Evolutionary conservation across 37 sponge, comb jelly and placozoan genomes (phyloP).

Genomic region (Eunapius fragilis): DNA sequence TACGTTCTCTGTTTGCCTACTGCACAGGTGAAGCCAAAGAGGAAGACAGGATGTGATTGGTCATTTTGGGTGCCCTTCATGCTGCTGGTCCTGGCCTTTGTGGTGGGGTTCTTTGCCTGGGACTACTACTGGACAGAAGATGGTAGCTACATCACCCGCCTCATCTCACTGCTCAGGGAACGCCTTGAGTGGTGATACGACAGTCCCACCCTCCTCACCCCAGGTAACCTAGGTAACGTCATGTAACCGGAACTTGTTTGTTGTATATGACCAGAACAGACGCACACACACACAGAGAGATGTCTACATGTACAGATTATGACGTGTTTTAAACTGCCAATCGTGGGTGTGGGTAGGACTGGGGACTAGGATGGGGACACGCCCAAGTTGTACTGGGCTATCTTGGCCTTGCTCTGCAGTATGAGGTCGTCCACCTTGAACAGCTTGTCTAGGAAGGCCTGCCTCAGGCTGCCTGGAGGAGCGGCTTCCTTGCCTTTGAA

Average conservation of each 20-base stretch:
- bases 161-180: neutral
- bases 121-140: conserved; percentile 13
- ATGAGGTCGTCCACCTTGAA: conserved; percentile 26
- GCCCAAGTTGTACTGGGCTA: conserved; percentile 18
- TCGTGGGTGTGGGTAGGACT: neutral
- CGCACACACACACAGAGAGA: neutral
- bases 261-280: neutral
- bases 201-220: neutral
- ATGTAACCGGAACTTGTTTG: neutral
- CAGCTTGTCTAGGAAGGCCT: conserved; percentile 39
- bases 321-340: neutral
- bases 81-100: conserved; percentile 21
- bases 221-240: no score
- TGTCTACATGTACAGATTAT: no score
- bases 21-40: neutral
- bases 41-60: neutral
- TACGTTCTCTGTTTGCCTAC: neutral
- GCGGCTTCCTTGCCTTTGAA: neutral
- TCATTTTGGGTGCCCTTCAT: conserved; percentile 3
- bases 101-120: conserved; percentile 33
- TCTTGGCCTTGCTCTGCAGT: conserved; percentile 18
- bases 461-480: conserved; percentile 56
- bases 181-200: neutral
- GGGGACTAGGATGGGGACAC: neutral
- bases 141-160: neutral